These are phyloP conservation scores for Poecilia latipinna DNA, from an alignment of 2,113 vertebrate genomes.

Conservation along the genomic window DNA sequence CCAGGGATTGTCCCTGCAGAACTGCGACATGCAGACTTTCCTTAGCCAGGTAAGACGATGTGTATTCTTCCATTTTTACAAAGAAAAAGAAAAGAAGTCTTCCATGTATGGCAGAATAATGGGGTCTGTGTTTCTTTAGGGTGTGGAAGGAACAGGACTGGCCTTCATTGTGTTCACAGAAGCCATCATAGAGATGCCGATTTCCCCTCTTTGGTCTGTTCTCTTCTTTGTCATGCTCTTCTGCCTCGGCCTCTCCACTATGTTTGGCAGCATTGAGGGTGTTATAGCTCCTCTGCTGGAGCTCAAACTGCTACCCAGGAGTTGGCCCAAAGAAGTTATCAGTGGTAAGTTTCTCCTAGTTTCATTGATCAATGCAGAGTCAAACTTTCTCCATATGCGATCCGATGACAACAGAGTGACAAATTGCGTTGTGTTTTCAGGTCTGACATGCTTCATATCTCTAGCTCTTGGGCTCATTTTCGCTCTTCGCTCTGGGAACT, in stretches of 20 bases:
- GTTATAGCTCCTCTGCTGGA: slow-evolving; percentile 91
- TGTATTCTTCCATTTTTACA: neutral
- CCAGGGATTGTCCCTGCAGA: slow-evolving; percentile 49
- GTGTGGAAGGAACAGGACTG: slow-evolving; percentile 93
- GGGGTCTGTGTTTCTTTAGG: slow-evolving; percentile 73
- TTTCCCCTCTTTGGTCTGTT: slow-evolving; percentile 92
- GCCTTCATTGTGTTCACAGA: slow-evolving; percentile 98
- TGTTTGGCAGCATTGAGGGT: slow-evolving; percentile 96
- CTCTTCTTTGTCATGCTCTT: slow-evolving; percentile 99
- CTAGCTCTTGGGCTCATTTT: slow-evolving; percentile 87
- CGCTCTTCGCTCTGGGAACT: slow-evolving; percentile 87
- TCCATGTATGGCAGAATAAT: neutral
- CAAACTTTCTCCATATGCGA: neutral
- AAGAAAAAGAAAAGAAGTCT: neutral
- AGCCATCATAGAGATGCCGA: slow-evolving; percentile 94
- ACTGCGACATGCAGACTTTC: slow-evolving; percentile 68
- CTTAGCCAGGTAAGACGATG: slow-evolving; percentile 73
- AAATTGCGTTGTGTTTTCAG: slow-evolving; percentile 65
- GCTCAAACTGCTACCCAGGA: slow-evolving; percentile 80
- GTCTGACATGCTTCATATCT: slow-evolving; percentile 80
- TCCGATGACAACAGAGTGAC: neutral
- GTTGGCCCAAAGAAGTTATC: slow-evolving; percentile 89
- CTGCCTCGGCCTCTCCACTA: slow-evolving; percentile 95
- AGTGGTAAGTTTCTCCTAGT: slow-evolving; percentile 79
- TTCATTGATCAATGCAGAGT: neutral